Evolutionary conservation across 2,113 vertebrate species (phyloP), one percentile per base, ranked within the genome.

Genomic region (Baryphthengus martii): DNA sequence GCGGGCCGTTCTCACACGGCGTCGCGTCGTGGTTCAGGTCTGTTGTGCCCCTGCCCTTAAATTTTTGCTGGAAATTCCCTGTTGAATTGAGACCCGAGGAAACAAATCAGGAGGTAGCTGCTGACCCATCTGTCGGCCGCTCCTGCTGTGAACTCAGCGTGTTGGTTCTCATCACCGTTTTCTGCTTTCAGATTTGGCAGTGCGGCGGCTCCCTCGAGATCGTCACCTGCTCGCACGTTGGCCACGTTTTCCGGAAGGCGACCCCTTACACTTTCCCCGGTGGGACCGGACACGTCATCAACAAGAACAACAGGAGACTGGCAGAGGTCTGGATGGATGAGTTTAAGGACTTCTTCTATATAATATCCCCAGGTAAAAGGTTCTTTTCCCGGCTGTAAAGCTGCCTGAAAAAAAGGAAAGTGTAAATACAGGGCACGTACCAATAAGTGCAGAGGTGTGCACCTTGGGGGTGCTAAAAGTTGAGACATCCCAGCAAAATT

Each of bases 311-410:
- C 96, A 98, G 99, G 70, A 97, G 99, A 8, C 97, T 99, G 92
- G 99, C 99, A 6, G 99, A 99, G 97, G 99, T 99, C 33, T 99
- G 99, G 99, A 99, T 99, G 99, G 99, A 99, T 61, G 99, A 99
- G 80, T 99, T 99, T 94, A 99, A 99, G 98, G 99, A 99, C 77
- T 99, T 99, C 98, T 99, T 99, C 98, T 99, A 99, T 33, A 99
- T 99, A 95, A 99, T 99, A 96, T 99, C 99, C 29, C 99, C 99
- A 96, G 99, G 99, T 99, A 98, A 53, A 85, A 14, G 14, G 10
- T 42, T 10, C 12, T 21, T 9, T 20, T 33, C 53, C 11, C 11
- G 11, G 50, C 50, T 28, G 50, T 26, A 5, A 52, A 8, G 45
- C 8, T 49, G 12, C 23, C 39, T 0, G 3, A 18, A 5, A 3